A percentile compares a stretch with the other conserved stretches of the same genome.
Conservation (phyloP, 2,888 invertebrate genomes). For the Cosmopolites sordidus region DNA sequence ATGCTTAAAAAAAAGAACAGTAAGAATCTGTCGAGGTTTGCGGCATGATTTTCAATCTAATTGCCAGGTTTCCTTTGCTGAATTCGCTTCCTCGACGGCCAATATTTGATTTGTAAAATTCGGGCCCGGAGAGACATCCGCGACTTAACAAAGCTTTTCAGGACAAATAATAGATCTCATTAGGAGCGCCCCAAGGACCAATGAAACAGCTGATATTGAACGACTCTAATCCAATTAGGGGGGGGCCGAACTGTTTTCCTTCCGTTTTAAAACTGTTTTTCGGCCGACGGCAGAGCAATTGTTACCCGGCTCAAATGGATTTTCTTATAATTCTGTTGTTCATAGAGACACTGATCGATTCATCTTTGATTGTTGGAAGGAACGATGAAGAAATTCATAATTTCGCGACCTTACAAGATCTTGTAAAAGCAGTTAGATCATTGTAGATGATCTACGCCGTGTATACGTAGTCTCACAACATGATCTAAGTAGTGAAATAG, state of each 20-base stretch:
- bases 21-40: too few relatives aligned
- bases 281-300: neutral
- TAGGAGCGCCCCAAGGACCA: conserved; percentile 18
- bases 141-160: conserved; percentile 17
- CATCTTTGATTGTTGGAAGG: neutral
- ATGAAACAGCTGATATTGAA: conserved; percentile 19
- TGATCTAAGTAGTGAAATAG: too few relatives aligned
- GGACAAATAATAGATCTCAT: conserved; percentile 26
- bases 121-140: conserved; percentile 4
- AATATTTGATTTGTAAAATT: conserved; percentile 11
- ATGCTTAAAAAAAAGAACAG: too few relatives aligned
- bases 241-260: neutral
- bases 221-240: conserved; percentile 23
- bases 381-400: too few relatives aligned
- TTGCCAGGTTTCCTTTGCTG: neutral
- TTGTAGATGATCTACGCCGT: too few relatives aligned
- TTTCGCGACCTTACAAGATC: too few relatives aligned
- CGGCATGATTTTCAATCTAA: too few relatives aligned
- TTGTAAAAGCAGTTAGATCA: too few relatives aligned
- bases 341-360: too few relatives aligned
- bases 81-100: neutral
- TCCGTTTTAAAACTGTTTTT: neutral
- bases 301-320: too few relatives aligned
- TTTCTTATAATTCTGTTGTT: too few relatives aligned
- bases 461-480: too few relatives aligned